Base-by-base conservation (phyloP, 2,797 vertebrate genomes). In the Gymnothorax javanicus region DNA sequence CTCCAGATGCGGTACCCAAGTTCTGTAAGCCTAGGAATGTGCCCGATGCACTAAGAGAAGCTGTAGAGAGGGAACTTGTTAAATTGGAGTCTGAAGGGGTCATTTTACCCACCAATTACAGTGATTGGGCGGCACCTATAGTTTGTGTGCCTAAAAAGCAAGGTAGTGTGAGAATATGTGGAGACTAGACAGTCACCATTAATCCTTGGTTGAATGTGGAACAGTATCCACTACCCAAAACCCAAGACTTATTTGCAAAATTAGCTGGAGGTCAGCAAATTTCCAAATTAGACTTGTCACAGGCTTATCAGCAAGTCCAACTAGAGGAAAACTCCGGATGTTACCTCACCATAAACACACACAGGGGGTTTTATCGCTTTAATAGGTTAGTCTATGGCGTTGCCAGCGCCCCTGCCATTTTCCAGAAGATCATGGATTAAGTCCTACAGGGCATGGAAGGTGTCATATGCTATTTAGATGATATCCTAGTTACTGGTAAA, bases 351-450 rank as follows among this genome's bases (percentile, higher is more conserved):
- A 71, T 85, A 1, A 33, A 27, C 13, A 85, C 60, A 1, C 84
- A 69, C 13, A 71, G 54, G 23, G 56, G 82, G 17, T 54, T 86
- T 5, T 79, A 56, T 23, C 17, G 67, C 4, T 77, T 27, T 7
- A 69, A 82, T 12, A 20, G 27, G 9, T 54, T 85, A 15, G 56
- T 13, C 1, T 86, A 86, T 84, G 82, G 87, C 0, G 12, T 88
- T 11, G 52, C 15, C 0, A 82, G 84, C 17, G 4, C 64, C 0
- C 67, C 82, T 0, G 57, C 77, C 0, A 52, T 86, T 11, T 86
- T 86, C n/a, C 85, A 88, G 43, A 86, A 60, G 13, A 85, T 82
- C 0, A 87, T 89, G 86, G 86, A 86, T 50, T 58, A 85, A 58
- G 54, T 87, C 1, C 52, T 85, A 7, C 23, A 54, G 2, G 62